Evolutionary conservation across 1,140 invertebrate species (phyloP).

Genomic region (Yoshiicerus persimilis): DNA sequence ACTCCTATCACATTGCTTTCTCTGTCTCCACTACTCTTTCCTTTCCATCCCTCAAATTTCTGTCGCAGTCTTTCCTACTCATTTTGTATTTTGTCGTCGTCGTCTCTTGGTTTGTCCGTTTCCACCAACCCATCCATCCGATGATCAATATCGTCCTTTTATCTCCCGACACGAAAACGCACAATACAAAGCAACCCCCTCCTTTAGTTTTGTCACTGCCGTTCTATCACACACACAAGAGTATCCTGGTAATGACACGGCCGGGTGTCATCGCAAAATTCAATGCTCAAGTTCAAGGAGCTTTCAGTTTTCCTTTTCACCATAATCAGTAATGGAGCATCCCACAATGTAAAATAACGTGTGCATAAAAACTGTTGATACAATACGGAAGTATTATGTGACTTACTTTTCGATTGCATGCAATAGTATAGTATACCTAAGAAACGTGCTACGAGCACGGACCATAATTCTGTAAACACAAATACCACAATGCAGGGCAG

Average conservation of each 20-base stretch:
- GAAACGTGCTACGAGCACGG: neutral
- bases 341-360: neutral
- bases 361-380: neutral
- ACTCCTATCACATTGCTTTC: neutral
- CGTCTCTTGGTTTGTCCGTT: neutral
- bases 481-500: neutral
- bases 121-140: neutral
- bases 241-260: neutral
- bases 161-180: neutral
- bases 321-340: neutral
- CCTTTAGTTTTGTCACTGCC: constrained; percentile 6
- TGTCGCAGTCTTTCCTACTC: neutral
- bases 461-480: neutral
- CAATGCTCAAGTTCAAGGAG: constrained; percentile 5
- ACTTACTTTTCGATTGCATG: neutral
- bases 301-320: neutral
- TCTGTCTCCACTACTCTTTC: neutral
- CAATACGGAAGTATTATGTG: neutral
- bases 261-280: neutral
- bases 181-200: neutral
- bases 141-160: constrained; percentile 35
- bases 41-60: neutral
- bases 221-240: neutral
- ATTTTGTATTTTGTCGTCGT: neutral
- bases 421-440: too few relatives aligned